Base-by-base conservation (phyloP, 2,888 invertebrate genomes). In the Anorthoa munda region DNA sequence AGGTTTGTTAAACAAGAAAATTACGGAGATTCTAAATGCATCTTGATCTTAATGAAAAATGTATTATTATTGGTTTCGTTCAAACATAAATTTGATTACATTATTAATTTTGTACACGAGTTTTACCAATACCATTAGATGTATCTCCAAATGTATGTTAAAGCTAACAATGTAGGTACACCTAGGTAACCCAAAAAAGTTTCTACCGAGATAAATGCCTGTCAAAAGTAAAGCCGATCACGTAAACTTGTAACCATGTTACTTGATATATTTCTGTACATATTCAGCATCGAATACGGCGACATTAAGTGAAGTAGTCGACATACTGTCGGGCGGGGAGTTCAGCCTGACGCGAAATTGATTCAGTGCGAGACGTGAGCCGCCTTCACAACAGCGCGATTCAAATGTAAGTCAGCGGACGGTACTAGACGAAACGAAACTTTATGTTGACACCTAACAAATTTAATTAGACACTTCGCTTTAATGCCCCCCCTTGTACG, bases 361-460 rank as follows among this genome's bases (percentile, higher is more conserved):
- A 96, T 96, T 95, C 95, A 96, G 93, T 92, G 91, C 87, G 87
- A 82, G 91, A 95, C 96, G 96, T 95, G 95, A 91, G 90, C 82
- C 78, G 95, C 92, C 92, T 95, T 89, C 91, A 89, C 88, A 92
- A 92, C 88, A 78, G 77, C 84, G 85, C 90, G 90, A 93, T 94
- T 93, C 94, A 94, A 95, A 94, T 94, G 94, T 93, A 92, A 90
- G 89, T 91, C 91, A 90, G 88, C 89, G 87, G 88, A 84, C 86
- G 86, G 77, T 82, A 86, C 83, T 87, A 86, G 88, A 88, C 92
- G 90, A 90, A 90, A 91, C 90, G 90, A 91, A 93, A 93, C 93
- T 94, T 94, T 94, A 92, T 92, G 92, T 92, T 92, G 93, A 93
- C 94, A 92, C 90, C 89, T 87, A 89, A 91, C 93, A 92, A 93